Conservation (phyloP, 1,140 invertebrate genomes). For the Drosophila eugracilis region DNA sequence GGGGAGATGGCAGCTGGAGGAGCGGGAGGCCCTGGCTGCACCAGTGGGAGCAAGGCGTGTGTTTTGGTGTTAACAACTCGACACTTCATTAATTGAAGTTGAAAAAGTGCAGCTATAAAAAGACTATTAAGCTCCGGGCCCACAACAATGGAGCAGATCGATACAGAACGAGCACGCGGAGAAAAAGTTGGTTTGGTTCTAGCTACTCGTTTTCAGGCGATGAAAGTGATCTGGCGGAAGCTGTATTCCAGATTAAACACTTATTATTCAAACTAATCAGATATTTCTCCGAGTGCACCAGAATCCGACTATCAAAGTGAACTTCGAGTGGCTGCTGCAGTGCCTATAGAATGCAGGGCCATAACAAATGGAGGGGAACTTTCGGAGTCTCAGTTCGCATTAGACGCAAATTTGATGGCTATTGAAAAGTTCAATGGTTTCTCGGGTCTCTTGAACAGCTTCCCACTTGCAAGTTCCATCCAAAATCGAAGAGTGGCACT, state of each 20-base stretch:
- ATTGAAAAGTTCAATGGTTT: conserved; percentile 76
- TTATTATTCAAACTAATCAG: too few species aligned
- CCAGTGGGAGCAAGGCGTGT: conserved; percentile 44
- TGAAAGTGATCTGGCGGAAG: too few species aligned
- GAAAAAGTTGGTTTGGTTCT: neutral
- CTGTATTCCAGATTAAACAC: too few species aligned
- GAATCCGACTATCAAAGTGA: conserved; percentile 54
- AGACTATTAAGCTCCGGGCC: conserved; percentile 71
- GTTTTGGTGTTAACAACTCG: conserved; percentile 81
- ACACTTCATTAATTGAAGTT: conserved; percentile 82
- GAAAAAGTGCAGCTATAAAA: conserved; percentile 81
- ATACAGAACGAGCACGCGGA: neutral
- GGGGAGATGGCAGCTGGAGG: neutral
- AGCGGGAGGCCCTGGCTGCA: conserved; percentile 8
- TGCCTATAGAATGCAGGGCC: conserved; percentile 26
- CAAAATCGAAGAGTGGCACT: conserved; percentile 21
- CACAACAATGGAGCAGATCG: conserved; percentile 32
- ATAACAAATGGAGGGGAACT: conserved; percentile 32
- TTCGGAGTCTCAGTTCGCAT: conserved; percentile 42
- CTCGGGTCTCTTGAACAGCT: conserved; percentile 7
- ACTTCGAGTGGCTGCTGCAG: conserved; percentile 51
- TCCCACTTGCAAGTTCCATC: conserved; percentile 17
- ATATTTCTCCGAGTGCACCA: conserved; percentile 7
- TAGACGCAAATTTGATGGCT: conserved; percentile 75
- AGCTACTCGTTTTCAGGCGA: too few species aligned